Percentiles rank a stretch among this genome's conserved stretches.
phyloP scores from a whole-genome alignment of 2,888 invertebrate genomes.

The Pyralis farinalis region DNA sequence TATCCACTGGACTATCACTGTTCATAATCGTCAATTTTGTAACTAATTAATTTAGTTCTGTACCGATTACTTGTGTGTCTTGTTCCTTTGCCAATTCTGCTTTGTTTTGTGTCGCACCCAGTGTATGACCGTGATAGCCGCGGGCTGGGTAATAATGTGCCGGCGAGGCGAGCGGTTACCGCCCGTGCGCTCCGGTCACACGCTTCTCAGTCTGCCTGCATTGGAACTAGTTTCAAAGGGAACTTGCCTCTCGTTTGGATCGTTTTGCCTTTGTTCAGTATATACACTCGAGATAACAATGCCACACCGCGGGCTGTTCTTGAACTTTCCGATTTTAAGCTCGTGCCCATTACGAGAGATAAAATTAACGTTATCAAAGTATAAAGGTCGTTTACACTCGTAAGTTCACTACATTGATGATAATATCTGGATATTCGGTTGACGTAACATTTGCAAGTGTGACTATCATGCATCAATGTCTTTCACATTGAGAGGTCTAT shows the following conservation, averaged over 20 bases:
- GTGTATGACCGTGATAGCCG: conserved; percentile 34
- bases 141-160: conserved; percentile 34
- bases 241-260: neutral
- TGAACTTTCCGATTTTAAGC: conserved; percentile 8
- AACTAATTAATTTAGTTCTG: no score
- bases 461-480: conserved; percentile 28
- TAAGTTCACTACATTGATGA: conserved; percentile 9
- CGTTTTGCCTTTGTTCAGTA: neutral
- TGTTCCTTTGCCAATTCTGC: no score
- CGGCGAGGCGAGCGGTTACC: conserved; percentile 19
- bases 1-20: no score
- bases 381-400: conserved; percentile 7
- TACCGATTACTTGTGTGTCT: no score
- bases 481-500: conserved; percentile 8
- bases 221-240: conserved; percentile 4
- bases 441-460: conserved; percentile 24
- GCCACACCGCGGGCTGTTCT: conserved; percentile 2
- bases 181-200: conserved; percentile 18
- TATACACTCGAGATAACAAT: neutral
- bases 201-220: conserved; percentile 25
- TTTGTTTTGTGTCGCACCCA: conserved; percentile 18
- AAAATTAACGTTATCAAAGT: conserved; percentile 6
- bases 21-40: no score
- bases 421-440: no score
- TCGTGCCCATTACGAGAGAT: conserved; percentile 3